These are phyloP conservation scores for Callospermophilus lateralis DNA, from an alignment of 2,113 vertebrate species.

Conservation along the genomic window DNA sequence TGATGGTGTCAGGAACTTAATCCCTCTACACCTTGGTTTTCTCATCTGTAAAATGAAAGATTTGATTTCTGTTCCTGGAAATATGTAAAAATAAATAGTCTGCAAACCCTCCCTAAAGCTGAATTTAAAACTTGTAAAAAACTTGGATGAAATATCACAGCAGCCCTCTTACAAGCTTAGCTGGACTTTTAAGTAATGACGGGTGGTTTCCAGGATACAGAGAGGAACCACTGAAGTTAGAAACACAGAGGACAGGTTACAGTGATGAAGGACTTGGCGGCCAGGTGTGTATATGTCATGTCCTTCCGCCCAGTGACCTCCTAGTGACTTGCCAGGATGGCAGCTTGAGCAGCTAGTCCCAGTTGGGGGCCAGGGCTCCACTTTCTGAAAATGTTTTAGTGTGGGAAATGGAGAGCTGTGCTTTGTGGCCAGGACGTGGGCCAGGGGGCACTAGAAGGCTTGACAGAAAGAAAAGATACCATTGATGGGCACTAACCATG, in stretches of 20 bases:
- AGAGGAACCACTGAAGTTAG: neutral
- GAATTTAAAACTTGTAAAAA: constrained; percentile 6
- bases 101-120: constrained; percentile 27
- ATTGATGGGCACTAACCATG: neutral
- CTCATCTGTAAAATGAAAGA: neutral
- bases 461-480: neutral
- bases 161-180: neutral
- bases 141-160: neutral
- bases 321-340: neutral
- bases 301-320: neutral
- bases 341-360: neutral
- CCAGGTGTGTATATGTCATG: too few species aligned
- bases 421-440: neutral
- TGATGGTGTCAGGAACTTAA: neutral
- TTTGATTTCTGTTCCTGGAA: neutral
- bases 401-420: neutral
- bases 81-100: neutral
- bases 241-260: too few species aligned
- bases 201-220: neutral
- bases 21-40: neutral
- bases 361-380: neutral
- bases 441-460: neutral
- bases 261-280: too few species aligned
- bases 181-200: constrained; percentile 9
- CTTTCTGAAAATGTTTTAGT: neutral